Base-by-base conservation (phyloP, 2,888 invertebrate species). In the Caenorhabditis uteleia region DNA sequence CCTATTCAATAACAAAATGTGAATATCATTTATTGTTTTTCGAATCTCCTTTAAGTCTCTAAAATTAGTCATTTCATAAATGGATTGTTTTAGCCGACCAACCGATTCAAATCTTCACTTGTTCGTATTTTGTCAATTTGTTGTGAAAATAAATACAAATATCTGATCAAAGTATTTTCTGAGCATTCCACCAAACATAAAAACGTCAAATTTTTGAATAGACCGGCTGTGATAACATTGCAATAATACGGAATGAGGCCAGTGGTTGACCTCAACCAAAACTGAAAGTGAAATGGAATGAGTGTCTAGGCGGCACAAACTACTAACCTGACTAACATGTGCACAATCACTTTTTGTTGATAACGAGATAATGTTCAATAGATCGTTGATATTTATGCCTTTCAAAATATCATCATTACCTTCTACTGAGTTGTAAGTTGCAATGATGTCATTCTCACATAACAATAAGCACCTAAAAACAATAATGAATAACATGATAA, bases 11-110 rank as follows among this genome's bases (percentile, higher is more conserved):
- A 65, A 34, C 5, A 65, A 31, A 6, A 38, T 59, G 20, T 58
- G 55, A 21, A 59, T 44, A 27, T 59, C 58, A 8, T 47, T 47
- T 6, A 59, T 44, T 1, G 65, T 65, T 47, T 56, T 54, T 4
- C 53, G 42, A 3, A 65, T 48, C 51, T 65, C 65, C 34, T 53
- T 53, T n/a, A 65, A n/a, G 23, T 65, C 65, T 47, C 65, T 65
- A 36, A 31, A 65, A 50, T 21, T 4, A 27, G 8, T n/a, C n/a
- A n/a, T n/a, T n/a, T n/a, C n/a, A n/a, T n/a, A 20, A 38, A 20
- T 38, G 7, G 21, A 38, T 25, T 16, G 8, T 5, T 36, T 25
- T 38, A 27, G 10, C 18, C 1, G 25, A 20, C n/a, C 16, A 34
- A 62, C 62, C 39, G 53, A 31, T 58, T 58, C 49, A 64, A 45